Evolutionary conservation across 53 echinoderm and acorn worm species (phyloP), one percentile per base, ranked within the genome.

Genomic region (Crossaster papposus): DNA sequence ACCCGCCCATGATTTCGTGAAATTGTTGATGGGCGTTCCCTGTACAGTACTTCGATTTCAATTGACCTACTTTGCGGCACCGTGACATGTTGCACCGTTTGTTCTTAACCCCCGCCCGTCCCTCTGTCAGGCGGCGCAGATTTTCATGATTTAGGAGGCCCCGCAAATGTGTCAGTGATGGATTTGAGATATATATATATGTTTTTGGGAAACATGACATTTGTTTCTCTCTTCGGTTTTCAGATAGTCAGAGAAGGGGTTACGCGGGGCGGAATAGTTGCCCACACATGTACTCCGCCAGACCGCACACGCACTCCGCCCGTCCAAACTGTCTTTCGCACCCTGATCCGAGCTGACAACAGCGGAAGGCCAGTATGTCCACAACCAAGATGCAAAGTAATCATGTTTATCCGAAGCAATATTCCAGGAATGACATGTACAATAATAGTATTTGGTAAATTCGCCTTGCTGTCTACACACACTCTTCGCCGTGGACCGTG

Each of bases 391-490:
- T 74, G 30, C 75, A 34, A 74, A 77, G 87, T 87, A 71, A 77
- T 87, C 76, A 87, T 77, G 87, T 77, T 77, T 75, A 77, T 87
- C 63, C 87, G 35, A 36, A 86, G 86, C 58, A 34, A 38, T 58
- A 55, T 76, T 73, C 28, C 31, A 34, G 87, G 76, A 77, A 58
- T 36, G 23, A 63, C 87, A 34, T 87, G 75, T 87, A n/a, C n/a
- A n/a, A n/a, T n/a, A 87, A 85, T 76, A 87, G 75, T 76, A 76
- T 55, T 85, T 76, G 87, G 80, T 80, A 76, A 87, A 76, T 87
- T 77, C 26, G 77, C 22, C 87, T 75, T 63, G 36, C 85, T 32
- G 17, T 44, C 6, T 17, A 26, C 38, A n/a, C n/a, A n/a, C n/a
- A n/a, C n/a, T n/a, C n/a, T n/a, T 73, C 30, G 11, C 54, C 17